Percentiles rank a stretch among this genome's conserved stretches.
phyloP scores from a whole-genome alignment of 2,113 vertebrate genomes.

The Sterna hirundo region DNA sequence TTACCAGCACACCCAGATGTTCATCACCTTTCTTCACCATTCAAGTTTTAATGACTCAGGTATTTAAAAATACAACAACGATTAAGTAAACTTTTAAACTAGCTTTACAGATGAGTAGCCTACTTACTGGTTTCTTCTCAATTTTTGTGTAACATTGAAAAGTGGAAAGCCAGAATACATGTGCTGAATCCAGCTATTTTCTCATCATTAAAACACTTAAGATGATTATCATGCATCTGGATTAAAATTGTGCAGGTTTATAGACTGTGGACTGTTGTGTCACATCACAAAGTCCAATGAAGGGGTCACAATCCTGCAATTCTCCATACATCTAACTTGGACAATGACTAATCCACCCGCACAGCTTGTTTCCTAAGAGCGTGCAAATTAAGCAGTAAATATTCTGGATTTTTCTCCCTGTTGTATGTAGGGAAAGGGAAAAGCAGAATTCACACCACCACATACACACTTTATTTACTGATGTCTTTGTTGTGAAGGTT shows the following conservation, averaged over 20 bases:
- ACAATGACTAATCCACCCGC: fast-evolving
- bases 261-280: not conserved
- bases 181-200: not conserved
- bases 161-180: not conserved
- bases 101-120: not conserved
- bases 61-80: not conserved
- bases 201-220: not conserved
- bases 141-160: not conserved
- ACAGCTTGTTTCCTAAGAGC: not conserved
- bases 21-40: not conserved
- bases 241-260: not conserved
- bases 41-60: not conserved
- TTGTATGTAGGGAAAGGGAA: not conserved
- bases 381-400: not conserved
- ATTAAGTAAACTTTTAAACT: not conserved
- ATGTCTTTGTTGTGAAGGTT: not conserved
- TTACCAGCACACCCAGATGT: not conserved
- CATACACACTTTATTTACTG: not conserved
- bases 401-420: not conserved
- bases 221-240: not conserved
- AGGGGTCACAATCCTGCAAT: not conserved
- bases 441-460: not conserved
- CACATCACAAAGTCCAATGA: not conserved
- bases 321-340: not conserved
- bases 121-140: not conserved